These are phyloP conservation scores for Tribolium madens DNA, from an alignment of 1,140 invertebrate species.

Conservation along the genomic window DNA sequence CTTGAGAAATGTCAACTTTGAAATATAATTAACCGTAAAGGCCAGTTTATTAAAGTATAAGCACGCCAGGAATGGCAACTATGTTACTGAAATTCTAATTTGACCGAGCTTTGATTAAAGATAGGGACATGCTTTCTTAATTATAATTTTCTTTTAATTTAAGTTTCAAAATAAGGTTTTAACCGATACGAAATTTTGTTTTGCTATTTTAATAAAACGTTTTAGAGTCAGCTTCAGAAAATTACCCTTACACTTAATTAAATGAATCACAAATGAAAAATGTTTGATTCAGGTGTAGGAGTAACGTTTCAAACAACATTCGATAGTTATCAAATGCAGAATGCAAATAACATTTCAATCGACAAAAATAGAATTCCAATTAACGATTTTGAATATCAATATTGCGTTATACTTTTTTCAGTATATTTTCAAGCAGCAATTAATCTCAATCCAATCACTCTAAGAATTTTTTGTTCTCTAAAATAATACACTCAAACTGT, in stretches of 20 bases:
- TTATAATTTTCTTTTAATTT: not conserved
- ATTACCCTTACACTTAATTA: not conserved
- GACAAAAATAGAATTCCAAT: too few relatives aligned
- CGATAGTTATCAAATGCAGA: too few relatives aligned
- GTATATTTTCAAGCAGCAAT: too few relatives aligned
- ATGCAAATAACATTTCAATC: too few relatives aligned
- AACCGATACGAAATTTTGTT: not conserved
- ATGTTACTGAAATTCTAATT: conserved; percentile 13
- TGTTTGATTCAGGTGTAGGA: too few relatives aligned
- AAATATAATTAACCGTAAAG: conserved; percentile 15
- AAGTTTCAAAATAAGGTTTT: not conserved
- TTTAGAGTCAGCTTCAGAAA: not conserved
- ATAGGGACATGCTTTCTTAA: not conserved
- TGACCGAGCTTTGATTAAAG: not conserved
- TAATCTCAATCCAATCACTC: too few relatives aligned
- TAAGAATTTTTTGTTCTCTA: not conserved
- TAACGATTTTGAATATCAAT: too few relatives aligned
- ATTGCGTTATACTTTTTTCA: too few relatives aligned
- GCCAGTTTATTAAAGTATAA: conserved; percentile 16
- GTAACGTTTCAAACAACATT: too few relatives aligned
- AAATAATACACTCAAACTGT: not conserved
- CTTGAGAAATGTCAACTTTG: not conserved
- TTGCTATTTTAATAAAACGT: not conserved
- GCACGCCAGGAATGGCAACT: not conserved
- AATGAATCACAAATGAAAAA: not conserved